Evolutionary conservation across 2,888 invertebrate species (phyloP), one percentile per base, ranked within the genome.

Genomic region (Orchestes rusci): DNA sequence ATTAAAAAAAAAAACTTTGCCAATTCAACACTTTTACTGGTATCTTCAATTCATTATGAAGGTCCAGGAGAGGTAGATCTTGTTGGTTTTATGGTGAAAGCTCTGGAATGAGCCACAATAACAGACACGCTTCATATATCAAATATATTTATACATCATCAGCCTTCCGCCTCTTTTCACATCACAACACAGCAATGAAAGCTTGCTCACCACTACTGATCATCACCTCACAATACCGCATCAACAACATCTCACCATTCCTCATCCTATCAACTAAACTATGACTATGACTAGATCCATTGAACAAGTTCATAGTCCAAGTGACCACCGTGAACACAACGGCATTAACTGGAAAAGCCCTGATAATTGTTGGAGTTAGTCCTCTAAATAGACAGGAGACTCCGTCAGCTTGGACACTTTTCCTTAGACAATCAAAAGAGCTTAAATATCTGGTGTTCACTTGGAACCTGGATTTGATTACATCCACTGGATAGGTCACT

Each of bases 271-370:
- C n/a, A n/a, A n/a, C n/a, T n/a, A n/a, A n/a, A n/a, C n/a, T n/a
- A n/a, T n/a, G n/a, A n/a, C n/a, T n/a, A n/a, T n/a, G n/a, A n/a
- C n/a, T n/a, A n/a, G n/a, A n/a, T n/a, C n/a, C n/a, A n/a, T n/a
- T n/a, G n/a, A 60, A 54, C 13, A 76, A 60, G 38, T 80, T 72
- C 65, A 89, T 77, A 2, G 82, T 79, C 82, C 84, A 86, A 16
- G 82, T 80, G 40, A 93, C 91, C 1, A 88, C 88, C 20, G 87
- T 78, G 65, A 95, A 94, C 47, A 90, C 91, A 3, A 88, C 90
- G 0, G 93, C 95, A 65, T 96, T 95, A 50, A 87, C 85, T 1
- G 94, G 89, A 67, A 95, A 94, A 0, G 95, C 93, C 31, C 95
- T 76, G 34, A 91, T 61, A 29, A 91, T 68, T 1, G 92, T 86